phyloP scores from a whole-genome alignment of 2,113 vertebrate species.

The Halichoerus grypus region DNA sequence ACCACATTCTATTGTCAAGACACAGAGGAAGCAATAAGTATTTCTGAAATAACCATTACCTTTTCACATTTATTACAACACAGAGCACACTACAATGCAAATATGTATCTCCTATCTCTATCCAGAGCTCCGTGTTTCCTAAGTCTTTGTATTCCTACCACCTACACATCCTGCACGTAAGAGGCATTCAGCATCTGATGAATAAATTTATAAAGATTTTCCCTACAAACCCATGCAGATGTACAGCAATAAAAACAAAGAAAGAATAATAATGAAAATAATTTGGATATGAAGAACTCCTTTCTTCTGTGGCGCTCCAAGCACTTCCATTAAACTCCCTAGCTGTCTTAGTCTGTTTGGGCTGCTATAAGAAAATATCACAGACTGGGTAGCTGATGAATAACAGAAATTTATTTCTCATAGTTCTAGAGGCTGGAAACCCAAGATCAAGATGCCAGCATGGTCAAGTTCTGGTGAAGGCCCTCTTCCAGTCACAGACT shows the following conservation, averaged over 20 bases:
- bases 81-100: neutral
- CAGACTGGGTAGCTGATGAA: neutral
- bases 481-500: neutral
- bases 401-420: neutral
- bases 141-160: slow-evolving; percentile 17
- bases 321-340: neutral
- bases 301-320: neutral
- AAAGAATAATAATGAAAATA: neutral
- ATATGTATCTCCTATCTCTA: neutral
- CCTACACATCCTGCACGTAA: neutral
- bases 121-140: neutral
- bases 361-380: neutral
- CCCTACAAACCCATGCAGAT: neutral
- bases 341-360: neutral
- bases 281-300: neutral
- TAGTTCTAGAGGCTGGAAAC: neutral
- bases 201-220: neutral
- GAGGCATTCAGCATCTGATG: neutral
- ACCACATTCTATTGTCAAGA: neutral
- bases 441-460: neutral
- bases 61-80: neutral
- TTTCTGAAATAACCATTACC: neutral
- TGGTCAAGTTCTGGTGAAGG: neutral
- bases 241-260: neutral
- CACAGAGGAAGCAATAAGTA: neutral